Percentiles rank a stretch among this genome's conserved stretches.
Conservation (phyloP, 2,888 invertebrate species). For the Nineta flava region DNA sequence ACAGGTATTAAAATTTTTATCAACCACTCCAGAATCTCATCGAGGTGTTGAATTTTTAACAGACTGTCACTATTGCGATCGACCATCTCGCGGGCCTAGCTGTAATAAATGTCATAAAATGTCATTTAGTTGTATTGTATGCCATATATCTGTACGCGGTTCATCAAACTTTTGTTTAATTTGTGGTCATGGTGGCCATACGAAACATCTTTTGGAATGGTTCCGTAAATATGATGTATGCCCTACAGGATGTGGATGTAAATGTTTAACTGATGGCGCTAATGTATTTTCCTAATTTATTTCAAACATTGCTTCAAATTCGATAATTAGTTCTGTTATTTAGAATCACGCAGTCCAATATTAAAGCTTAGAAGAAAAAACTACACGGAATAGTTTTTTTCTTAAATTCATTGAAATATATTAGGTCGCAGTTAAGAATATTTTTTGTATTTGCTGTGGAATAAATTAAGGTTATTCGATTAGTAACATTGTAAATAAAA, state of each 20-base stretch:
- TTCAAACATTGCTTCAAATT: not conserved
- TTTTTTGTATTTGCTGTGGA: too few relatives aligned
- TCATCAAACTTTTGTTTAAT: conserved; percentile 70
- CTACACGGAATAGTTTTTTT: too few relatives aligned
- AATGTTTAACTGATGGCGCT: conserved; percentile 58
- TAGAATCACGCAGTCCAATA: too few relatives aligned
- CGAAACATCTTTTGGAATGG: conserved; percentile 72
- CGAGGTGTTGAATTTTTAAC: conserved; percentile 57
- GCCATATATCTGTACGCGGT: conserved; percentile 72
- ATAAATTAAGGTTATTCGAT: too few relatives aligned
- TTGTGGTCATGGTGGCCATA: conserved; percentile 91
- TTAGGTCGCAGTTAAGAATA: too few relatives aligned
- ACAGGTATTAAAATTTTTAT: conserved; percentile 45
- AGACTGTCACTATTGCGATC: conserved; percentile 54
- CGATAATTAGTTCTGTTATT: too few relatives aligned
- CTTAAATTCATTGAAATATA: too few relatives aligned
- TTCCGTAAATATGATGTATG: conserved; percentile 60
- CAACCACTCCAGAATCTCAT: conserved; percentile 25
- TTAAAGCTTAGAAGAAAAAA: too few relatives aligned
- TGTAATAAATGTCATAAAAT: conserved; percentile 58
- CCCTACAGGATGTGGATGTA: conserved; percentile 86
- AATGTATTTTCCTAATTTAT: conserved; percentile 27
- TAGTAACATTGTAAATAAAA: too few relatives aligned
- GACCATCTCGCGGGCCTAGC: conserved; percentile 46
- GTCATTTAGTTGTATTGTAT: conserved; percentile 67